These are phyloP conservation scores for Zelleria hepariella DNA, from an alignment of 2,888 invertebrate species.

Conservation along the genomic window DNA sequence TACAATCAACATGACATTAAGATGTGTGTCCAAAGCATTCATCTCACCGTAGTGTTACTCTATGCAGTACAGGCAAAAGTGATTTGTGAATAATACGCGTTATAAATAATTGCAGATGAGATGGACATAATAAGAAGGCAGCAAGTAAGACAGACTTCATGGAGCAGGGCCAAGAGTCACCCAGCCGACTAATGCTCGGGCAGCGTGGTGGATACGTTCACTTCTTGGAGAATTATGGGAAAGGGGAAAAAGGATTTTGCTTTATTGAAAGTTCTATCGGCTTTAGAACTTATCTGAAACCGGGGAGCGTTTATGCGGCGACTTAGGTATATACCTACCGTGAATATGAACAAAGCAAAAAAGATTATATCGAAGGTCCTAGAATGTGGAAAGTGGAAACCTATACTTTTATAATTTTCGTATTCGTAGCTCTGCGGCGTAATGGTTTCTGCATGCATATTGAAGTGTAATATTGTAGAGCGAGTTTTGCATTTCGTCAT, in stretches of 20 bases:
- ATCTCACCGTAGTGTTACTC: neutral
- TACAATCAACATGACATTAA: neutral
- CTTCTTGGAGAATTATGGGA: neutral
- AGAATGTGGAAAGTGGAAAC: neutral
- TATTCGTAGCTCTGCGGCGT: too few species aligned
- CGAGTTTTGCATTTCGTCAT: too few species aligned
- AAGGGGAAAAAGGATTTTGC: neutral
- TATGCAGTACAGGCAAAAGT: neutral
- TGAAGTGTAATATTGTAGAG: too few species aligned
- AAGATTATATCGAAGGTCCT: neutral
- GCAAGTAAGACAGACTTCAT: conserved; percentile 38
- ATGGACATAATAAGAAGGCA: neutral
- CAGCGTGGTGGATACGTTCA: neutral
- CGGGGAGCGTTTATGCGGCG: neutral
- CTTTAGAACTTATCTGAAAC: neutral
- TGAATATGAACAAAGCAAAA: neutral
- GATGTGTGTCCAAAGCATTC: neutral
- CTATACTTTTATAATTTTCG: neutral
- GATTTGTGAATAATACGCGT: neutral
- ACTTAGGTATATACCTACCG: too few species aligned
- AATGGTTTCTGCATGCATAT: too few species aligned
- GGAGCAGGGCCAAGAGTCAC: conserved; percentile 50
- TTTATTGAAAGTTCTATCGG: neutral
- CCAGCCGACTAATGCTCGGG: conserved; percentile 19
- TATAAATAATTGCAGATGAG: neutral